Base-by-base conservation (phyloP, 2,113 vertebrate species). In the Eurystomus gularis region DNA sequence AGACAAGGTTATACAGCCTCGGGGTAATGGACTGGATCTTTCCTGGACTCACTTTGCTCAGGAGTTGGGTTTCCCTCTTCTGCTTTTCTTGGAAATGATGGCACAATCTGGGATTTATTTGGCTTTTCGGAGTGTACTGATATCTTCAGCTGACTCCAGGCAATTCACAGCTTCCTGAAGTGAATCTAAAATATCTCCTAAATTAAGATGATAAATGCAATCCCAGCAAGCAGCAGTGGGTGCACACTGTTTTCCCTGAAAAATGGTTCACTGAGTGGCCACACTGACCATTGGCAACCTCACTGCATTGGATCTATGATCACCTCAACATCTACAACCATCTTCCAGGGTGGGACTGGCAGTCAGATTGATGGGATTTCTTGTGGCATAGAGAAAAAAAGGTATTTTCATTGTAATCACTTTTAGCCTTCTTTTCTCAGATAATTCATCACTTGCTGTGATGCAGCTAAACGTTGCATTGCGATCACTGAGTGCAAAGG, bases 1-100 rank as follows among this genome's bases (percentile, higher is more conserved):
- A 92, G 71, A 90, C 95, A 98, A 98, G 98, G 98, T 98, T 96
- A 97, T 84, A 87, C 35, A 93, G 49, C 93, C 89, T 76, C 73
- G 12, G 57, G 82, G 76, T 23, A 82, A 72, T 0, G 4, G 52
- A 11, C 37, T 35, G 7, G 52, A 9, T 68, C 64, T 84, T 84
- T 85, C 60, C 44, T 21, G 33, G 29, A 18, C 39, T 55, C 31
- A 6, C 14, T 90, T 69, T 33, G 18, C 35, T 39, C 46, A 28
- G 39, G 31, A 78, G 8, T 4, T 68, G 46, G n/a, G 65, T 61
- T 84, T 82, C 46, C n/a, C 23, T 86, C 40, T 54, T 68, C 70
- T 23, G 25, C 8, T 78, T 86, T 88, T 65, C 60, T 25, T 28
- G 39, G 52, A 86, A 80, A 73, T 46, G 17, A 60, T 40, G 52